Percentiles rank a stretch among this genome's conserved stretches.
Evolutionary conservation across 2,113 vertebrate species (phyloP).

Genomic region (Phycodurus eques): DNA sequence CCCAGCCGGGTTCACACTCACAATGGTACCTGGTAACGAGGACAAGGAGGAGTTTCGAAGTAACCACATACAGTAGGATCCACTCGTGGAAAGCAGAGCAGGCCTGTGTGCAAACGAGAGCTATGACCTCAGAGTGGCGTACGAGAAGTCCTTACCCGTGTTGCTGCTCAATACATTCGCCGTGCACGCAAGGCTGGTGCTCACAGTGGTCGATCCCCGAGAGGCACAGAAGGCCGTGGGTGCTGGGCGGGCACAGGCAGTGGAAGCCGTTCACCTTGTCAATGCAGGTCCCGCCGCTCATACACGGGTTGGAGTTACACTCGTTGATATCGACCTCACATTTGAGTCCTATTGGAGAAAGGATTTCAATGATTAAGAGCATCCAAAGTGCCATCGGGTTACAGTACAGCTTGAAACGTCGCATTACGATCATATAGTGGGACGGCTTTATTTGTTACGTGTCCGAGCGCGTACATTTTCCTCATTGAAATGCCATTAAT

Average conservation of each 20-base stretch:
- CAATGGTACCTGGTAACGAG: constrained; percentile 79
- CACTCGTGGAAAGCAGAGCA: neutral
- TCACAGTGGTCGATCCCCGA: constrained; percentile 84
- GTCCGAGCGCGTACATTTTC: too few relatives aligned
- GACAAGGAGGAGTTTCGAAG: neutral
- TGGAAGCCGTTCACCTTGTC: constrained; percentile 82
- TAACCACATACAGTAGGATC: neutral
- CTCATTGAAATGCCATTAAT: too few relatives aligned
- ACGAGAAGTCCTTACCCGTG: constrained; percentile 69
- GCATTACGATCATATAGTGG: too few relatives aligned
- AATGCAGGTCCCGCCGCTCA: constrained; percentile 85
- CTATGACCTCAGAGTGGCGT: neutral
- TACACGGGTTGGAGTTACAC: constrained; percentile 86
- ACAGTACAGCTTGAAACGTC: too few relatives aligned
- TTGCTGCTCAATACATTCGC: constrained; percentile 80
- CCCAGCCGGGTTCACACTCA: constrained; percentile 84
- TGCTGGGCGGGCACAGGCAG: constrained; percentile 83
- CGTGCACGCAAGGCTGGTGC: constrained; percentile 81
- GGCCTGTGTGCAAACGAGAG: neutral
- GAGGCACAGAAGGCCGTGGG: constrained; percentile 83
- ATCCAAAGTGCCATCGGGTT: neutral
- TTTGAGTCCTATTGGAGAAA: constrained; percentile 70
- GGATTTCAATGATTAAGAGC: neutral
- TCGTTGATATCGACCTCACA: constrained; percentile 87
- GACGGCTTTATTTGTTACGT: too few relatives aligned